Conservation (phyloP, 2,113 vertebrate genomes). For the Rutilus rutilus region DNA sequence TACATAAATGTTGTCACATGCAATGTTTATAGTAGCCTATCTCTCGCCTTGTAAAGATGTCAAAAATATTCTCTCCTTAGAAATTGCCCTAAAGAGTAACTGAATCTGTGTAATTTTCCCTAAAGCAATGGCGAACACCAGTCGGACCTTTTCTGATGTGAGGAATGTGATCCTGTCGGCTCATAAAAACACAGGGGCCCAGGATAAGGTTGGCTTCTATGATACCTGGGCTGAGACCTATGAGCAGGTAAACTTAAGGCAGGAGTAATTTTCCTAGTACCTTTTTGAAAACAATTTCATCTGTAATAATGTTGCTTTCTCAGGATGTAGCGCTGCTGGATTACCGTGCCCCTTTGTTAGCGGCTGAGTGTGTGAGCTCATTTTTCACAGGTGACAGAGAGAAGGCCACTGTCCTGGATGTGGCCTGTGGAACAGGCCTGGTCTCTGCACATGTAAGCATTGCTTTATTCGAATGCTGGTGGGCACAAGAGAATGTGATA, state of each 20-base stretch:
- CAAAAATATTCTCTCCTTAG: neutral
- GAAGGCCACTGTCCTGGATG: conserved; percentile 79
- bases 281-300: neutral
- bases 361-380: conserved; percentile 76
- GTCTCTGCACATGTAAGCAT: conserved; percentile 80
- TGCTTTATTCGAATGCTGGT: neutral
- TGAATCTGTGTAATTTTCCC: neutral
- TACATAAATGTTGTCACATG: neutral
- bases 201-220: conserved; percentile 74
- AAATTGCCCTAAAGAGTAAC: neutral
- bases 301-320: neutral
- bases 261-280: neutral
- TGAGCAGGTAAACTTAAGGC: conserved; percentile 68
- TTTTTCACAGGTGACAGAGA: conserved; percentile 65
- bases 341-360: conserved; percentile 81
- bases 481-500: neutral
- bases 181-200: conserved; percentile 55
- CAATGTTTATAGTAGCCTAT: neutral
- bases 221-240: conserved; percentile 74
- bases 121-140: conserved; percentile 64
- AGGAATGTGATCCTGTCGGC: conserved; percentile 64
- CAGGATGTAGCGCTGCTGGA: conserved; percentile 84
- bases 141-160: conserved; percentile 66
- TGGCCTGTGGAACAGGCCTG: conserved; percentile 90
- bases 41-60: neutral